These are phyloP conservation scores for Ramphastos sulfuratus DNA, from an alignment of 2,113 vertebrate genomes.

Conservation along the genomic window DNA sequence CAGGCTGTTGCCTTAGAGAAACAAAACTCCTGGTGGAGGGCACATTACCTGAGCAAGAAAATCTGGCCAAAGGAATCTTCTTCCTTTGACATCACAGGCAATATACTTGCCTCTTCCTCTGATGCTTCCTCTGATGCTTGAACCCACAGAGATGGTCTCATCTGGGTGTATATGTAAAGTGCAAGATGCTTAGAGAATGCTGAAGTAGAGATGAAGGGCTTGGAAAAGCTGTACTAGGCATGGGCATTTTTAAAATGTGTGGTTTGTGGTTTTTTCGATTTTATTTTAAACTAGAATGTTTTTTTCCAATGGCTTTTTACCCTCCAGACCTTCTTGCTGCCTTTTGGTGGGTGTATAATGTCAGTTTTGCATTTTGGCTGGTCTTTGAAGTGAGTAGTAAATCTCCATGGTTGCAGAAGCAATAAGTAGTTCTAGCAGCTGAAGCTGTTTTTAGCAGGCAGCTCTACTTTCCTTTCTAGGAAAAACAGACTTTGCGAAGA, in stretches of 20 bases:
- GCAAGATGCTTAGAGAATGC: background rate
- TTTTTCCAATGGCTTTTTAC: background rate
- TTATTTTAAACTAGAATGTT: background rate
- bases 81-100: background rate
- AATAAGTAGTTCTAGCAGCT: constrained; percentile 30
- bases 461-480: constrained; percentile 56
- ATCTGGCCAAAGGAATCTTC: background rate
- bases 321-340: background rate
- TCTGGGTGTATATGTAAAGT: background rate
- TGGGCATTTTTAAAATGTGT: background rate
- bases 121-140: background rate
- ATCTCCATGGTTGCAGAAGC: constrained; percentile 56
- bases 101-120: background rate
- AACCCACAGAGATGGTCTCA: background rate
- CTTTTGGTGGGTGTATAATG: background rate
- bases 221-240: background rate
- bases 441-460: constrained; percentile 22
- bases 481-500: constrained; percentile 41
- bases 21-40: background rate
- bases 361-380: constrained; percentile 17
- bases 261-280: background rate
- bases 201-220: background rate
- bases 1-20: background rate
- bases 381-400: constrained; percentile 38
- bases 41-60: background rate